Percentiles rank a stretch among this genome's conserved stretches.
Conservation (phyloP, 2,113 vertebrate species). For the Oncorhynchus kisutch region DNA sequence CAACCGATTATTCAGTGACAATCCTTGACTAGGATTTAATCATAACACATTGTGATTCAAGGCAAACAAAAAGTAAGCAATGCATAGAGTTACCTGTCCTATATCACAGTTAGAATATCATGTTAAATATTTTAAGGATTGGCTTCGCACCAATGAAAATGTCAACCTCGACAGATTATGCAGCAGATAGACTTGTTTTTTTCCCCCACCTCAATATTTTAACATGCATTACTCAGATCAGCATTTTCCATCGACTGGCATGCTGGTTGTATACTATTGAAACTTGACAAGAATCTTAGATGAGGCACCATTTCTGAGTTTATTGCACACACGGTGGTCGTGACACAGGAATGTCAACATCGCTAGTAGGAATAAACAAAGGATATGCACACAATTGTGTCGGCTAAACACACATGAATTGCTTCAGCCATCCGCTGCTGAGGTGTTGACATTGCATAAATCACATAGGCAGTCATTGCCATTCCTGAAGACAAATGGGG, state of each 20-base stretch:
- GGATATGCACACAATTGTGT: no score
- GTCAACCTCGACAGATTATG: conserved; percentile 9
- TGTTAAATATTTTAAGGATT: no score
- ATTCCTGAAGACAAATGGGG: conserved; percentile 47
- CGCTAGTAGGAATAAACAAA: no score
- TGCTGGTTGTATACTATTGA: neutral
- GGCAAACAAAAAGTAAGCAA: no score
- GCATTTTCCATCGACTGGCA: neutral
- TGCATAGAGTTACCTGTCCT: no score
- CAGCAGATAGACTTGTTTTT: neutral
- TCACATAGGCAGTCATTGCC: conserved; percentile 24
- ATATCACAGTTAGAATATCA: no score
- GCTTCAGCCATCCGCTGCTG: conserved; percentile 33
- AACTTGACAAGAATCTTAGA: neutral
- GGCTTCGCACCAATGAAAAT: no score
- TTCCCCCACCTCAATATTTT: neutral
- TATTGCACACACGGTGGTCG: no score
- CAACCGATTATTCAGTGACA: neutral
- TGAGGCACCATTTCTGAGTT: neutral
- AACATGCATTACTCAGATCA: neutral
- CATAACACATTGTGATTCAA: no score
- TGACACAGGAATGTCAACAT: no score
- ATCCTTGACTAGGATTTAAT: no score
- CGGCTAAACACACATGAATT: no score
- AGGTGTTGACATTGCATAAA: conserved; percentile 46